Evolutionary conservation across 2,797 vertebrate species (phyloP).

Genomic region (Parambassis ranga): DNA sequence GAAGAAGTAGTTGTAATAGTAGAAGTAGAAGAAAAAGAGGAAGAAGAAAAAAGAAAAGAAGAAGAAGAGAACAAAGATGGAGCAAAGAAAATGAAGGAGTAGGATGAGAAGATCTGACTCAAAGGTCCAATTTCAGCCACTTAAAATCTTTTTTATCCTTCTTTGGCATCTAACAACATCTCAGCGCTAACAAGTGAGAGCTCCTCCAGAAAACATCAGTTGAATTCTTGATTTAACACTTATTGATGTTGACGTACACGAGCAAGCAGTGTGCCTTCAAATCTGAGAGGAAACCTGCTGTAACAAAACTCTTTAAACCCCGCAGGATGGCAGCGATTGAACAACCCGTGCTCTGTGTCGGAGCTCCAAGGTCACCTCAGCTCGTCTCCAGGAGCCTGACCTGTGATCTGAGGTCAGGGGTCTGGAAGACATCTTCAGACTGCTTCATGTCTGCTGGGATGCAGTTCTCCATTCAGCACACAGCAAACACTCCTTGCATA

Average conservation of each 20-base stretch:
- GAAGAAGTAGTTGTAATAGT: too few species aligned
- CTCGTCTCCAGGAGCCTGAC: neutral
- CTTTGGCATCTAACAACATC: neutral
- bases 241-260: neutral
- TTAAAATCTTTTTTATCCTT: neutral
- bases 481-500: too few species aligned
- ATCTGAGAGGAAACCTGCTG: neutral
- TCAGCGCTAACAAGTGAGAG: neutral
- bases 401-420: neutral
- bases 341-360: constrained; percentile 26
- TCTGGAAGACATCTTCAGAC: neutral
- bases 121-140: neutral
- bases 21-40: too few species aligned
- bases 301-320: neutral
- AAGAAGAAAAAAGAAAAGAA: too few species aligned
- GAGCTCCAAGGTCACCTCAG: constrained; percentile 49
- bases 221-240: neutral
- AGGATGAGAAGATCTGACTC: too few species aligned
- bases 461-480: neutral
- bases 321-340: neutral
- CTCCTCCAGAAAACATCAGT: neutral
- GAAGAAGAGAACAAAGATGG: too few species aligned
- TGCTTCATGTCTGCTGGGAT: too few species aligned
- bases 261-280: neutral
- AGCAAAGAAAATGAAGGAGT: too few species aligned